These are phyloP conservation scores for Hydrotaea cyrtoneurina DNA, from an alignment of 2,888 invertebrate species.

Conservation along the genomic window DNA sequence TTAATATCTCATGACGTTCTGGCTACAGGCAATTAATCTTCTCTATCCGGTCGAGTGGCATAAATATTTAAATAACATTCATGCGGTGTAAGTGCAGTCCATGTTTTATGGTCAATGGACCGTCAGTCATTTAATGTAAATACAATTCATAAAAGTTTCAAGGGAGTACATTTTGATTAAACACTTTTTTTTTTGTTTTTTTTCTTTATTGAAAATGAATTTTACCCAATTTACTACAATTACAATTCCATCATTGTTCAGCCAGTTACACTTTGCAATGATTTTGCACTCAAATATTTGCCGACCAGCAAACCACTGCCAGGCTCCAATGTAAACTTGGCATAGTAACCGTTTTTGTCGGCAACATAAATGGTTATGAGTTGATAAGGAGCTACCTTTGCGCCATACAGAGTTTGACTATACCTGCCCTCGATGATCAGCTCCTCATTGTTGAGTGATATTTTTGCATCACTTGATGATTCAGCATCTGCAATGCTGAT, in stretches of 20 bases:
- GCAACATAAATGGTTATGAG: conserved; percentile 69
- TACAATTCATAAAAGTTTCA: background rate
- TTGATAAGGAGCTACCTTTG: background rate
- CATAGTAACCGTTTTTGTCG: conserved; percentile 73
- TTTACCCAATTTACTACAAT: no score
- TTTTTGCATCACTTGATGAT: background rate
- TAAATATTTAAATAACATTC: no score
- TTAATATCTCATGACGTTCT: no score
- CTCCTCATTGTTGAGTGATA: background rate
- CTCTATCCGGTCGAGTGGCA: no score
- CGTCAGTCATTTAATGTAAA: background rate
- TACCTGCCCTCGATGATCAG: background rate
- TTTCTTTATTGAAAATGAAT: background rate
- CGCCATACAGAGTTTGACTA: background rate
- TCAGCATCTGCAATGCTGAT: conserved; percentile 5
- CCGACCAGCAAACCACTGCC: background rate
- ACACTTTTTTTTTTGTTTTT: background rate
- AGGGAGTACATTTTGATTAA: background rate
- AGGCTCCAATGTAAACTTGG: conserved; percentile 66
- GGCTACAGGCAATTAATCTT: no score
- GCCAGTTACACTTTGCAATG: background rate
- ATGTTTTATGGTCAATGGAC: background rate
- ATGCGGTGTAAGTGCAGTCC: no score
- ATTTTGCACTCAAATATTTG: background rate
- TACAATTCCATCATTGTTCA: background rate